These are phyloP conservation scores for Piprites chloris DNA, from an alignment of 2,113 vertebrate species.

Conservation along the genomic window DNA sequence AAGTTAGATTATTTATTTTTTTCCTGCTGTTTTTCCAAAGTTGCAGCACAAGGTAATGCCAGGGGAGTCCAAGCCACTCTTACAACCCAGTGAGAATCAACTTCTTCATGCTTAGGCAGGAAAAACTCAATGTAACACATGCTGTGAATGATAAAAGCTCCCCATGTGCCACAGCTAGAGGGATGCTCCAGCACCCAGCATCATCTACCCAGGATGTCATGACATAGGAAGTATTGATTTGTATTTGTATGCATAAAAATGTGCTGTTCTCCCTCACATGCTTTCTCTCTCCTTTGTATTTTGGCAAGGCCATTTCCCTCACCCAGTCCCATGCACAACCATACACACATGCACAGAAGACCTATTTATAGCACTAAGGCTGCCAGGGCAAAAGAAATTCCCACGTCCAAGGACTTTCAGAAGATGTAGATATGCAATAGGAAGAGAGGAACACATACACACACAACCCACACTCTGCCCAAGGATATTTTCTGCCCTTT, in stretches of 20 bases:
- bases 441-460: neutral
- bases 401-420: neutral
- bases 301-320: neutral
- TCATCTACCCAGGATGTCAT: rapidly evolving
- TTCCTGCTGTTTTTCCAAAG: neutral
- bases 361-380: neutral
- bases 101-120: neutral
- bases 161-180: rapidly evolving
- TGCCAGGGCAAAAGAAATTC: neutral
- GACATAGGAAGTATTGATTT: neutral
- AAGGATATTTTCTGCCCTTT: neutral
- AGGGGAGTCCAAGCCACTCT: neutral
- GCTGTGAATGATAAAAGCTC: neutral
- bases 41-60: neutral
- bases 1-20: neutral
- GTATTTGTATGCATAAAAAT: neutral
- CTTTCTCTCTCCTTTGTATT: neutral
- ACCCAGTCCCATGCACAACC: neutral
- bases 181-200: neutral
- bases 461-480: rapidly evolving
- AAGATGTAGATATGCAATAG: rapidly evolving
- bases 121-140: neutral
- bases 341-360: rapidly evolving
- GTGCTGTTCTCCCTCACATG: neutral
- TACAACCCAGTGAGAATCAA: neutral